Conservation (phyloP, 23 tunicate species). For the Aplidium turbinatum region DNA sequence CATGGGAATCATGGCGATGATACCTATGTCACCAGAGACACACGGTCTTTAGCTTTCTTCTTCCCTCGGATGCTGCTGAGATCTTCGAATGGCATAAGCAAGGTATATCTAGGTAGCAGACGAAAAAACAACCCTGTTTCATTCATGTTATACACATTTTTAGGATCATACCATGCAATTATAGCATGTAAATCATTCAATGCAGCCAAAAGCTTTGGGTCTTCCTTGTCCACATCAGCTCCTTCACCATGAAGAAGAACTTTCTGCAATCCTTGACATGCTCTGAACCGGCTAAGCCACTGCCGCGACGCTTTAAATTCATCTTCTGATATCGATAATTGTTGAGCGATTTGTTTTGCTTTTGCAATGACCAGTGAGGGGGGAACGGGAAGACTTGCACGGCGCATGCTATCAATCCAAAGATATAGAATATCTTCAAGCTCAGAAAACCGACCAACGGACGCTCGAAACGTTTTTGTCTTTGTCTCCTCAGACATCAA, state of each 20-base stretch:
- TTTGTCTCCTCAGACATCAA: conserved; percentile 43
- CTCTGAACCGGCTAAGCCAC: conserved; percentile 56
- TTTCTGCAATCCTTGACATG: conserved; percentile 42
- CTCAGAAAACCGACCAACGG: conserved; percentile 46
- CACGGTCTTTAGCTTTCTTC: conserved; percentile 29
- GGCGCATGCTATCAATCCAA: conserved; percentile 52
- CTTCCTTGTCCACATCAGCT: conserved; percentile 47
- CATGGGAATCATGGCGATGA: conserved; percentile 33
- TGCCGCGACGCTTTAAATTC: conserved; percentile 40
- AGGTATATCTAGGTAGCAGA: conserved; percentile 43
- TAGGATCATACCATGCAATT: conserved; percentile 53
- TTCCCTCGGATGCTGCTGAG: conserved; percentile 43
- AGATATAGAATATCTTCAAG: conserved; percentile 38
- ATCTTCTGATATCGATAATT: conserved; percentile 34
- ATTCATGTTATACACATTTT: conserved; percentile 66
- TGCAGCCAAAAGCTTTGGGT: conserved; percentile 42
- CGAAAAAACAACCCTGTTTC: conserved; percentile 65
- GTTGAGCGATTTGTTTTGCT: conserved; percentile 57
- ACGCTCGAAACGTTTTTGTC: conserved; percentile 38
- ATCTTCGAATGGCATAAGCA: conserved; percentile 43
- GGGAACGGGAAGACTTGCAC: conserved; percentile 45
- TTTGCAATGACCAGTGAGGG: conserved; percentile 57
- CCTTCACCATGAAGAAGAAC: conserved; percentile 52
- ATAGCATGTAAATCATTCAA: conserved; percentile 21
- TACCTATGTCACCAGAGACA: conserved; percentile 30